Percentiles rank a stretch among this genome's conserved stretches.
phyloP scores from a whole-genome alignment of 30 jellyfish, hydroid and myxozoan species.

The Chrysaora quinquecirrha region DNA sequence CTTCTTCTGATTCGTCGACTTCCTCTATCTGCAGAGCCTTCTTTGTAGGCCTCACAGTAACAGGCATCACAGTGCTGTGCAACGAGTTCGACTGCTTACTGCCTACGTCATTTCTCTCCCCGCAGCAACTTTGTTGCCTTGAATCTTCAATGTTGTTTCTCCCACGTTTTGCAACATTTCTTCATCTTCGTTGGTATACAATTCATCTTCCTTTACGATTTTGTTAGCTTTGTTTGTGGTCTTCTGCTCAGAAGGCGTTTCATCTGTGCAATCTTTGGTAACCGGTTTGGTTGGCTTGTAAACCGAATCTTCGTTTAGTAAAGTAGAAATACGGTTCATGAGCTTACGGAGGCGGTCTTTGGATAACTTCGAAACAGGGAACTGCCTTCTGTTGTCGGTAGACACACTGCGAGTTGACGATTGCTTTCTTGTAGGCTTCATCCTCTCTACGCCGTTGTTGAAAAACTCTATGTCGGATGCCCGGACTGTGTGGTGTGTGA shows the following conservation, averaged over 20 bases:
- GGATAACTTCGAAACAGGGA: not conserved
- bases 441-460: not conserved
- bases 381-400: not conserved
- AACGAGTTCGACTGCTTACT: no score
- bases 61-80: no score
- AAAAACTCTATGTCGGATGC: conserved; percentile 1
- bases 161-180: no score
- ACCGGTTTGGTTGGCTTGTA: not conserved
- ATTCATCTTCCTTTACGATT: no score
- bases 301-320: not conserved
- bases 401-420: not conserved
- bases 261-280: not conserved
- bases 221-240: no score
- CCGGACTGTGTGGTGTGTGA: not conserved
- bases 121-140: no score
- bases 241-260: not conserved
- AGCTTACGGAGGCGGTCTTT: not conserved
- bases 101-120: no score
- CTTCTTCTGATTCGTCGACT: not conserved
- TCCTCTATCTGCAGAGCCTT: no score
- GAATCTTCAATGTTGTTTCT: no score
- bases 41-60: no score
- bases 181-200: no score
- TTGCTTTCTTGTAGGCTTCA: not conserved
- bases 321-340: not conserved